Conservation (phyloP, 2,797 vertebrate species). For the Streptopelia turtur region DNA sequence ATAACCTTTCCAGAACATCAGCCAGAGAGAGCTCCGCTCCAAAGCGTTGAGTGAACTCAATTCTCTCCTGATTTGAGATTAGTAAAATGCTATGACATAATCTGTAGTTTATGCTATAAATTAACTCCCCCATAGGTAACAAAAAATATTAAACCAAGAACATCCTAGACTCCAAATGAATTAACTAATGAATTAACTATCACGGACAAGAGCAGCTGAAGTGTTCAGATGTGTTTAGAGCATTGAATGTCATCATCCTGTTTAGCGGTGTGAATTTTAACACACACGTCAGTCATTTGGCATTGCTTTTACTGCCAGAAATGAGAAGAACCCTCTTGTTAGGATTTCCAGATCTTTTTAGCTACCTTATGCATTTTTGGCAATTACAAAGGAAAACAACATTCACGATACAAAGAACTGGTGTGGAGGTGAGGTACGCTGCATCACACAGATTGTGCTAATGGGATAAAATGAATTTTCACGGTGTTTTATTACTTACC, state of each 20-base stretch:
- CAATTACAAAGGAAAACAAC: not conserved
- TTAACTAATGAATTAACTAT: not conserved
- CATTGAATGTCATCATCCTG: not conserved
- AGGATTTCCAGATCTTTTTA: not conserved
- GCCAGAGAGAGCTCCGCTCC: not conserved
- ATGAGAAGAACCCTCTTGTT: not conserved
- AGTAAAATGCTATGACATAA: not conserved
- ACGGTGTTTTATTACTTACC: not conserved
- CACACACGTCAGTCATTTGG: not conserved
- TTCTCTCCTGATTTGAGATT: not conserved
- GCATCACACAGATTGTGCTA: not conserved
- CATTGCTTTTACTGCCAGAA: not conserved
- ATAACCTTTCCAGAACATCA: not conserved
- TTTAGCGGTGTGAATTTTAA: not conserved
- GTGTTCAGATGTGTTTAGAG: not conserved
- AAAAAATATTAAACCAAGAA: not conserved
- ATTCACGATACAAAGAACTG: not conserved
- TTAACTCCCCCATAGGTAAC: not conserved
- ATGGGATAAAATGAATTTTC: not conserved
- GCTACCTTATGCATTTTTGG: accelerated
- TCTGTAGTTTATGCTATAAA: not conserved
- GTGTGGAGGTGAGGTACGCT: not conserved
- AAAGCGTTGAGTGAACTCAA: not conserved
- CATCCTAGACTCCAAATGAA: not conserved
- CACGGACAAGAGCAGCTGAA: not conserved